Percentiles rank a stretch among this genome's conserved stretches.
These are phyloP conservation scores for Danio albolineatus DNA, from an alignment of 2,797 vertebrate genomes.

Conservation along the genomic window DNA sequence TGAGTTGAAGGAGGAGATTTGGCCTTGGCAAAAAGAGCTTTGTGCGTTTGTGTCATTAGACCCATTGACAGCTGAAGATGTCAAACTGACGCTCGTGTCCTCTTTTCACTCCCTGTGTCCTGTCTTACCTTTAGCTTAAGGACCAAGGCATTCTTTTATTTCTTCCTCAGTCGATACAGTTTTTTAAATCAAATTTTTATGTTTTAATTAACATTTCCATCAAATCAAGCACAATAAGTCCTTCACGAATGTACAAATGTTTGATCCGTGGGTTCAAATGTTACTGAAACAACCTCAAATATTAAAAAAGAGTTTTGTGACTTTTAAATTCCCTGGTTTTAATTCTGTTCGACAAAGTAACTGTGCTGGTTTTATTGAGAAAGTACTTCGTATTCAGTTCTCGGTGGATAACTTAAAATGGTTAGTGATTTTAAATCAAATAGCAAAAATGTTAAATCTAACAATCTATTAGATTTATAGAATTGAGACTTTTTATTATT, in stretches of 20 bases:
- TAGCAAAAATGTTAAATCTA: too few relatives aligned
- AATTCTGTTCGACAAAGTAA: neutral
- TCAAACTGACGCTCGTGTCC: constrained; percentile 43
- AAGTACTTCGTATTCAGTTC: neutral
- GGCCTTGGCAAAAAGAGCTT: constrained; percentile 5
- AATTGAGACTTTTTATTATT: too few relatives aligned
- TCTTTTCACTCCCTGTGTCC: constrained; percentile 15
- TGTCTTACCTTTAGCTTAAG: constrained; percentile 43
- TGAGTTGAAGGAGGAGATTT: neutral
- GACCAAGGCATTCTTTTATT: constrained; percentile 36
- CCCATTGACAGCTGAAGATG: constrained; percentile 54
- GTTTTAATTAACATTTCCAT: constrained; percentile 1
- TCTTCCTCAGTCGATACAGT: constrained; percentile 43
- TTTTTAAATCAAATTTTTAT: constrained; percentile 40
- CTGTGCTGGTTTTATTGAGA: neutral
- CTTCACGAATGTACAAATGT: neutral
- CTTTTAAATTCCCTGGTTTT: neutral
- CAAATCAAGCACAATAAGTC: neutral
- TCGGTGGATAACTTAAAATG: too few relatives aligned
- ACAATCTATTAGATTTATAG: too few relatives aligned
- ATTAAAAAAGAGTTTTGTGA: neutral
- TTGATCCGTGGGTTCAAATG: neutral
- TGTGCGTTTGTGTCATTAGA: constrained; percentile 37
- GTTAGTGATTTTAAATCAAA: too few relatives aligned
- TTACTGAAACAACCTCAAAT: neutral